Evolutionary conservation across 1,140 invertebrate species (phyloP), one percentile per base, ranked within the genome.

Genomic region (Trachelipus rathkii): DNA sequence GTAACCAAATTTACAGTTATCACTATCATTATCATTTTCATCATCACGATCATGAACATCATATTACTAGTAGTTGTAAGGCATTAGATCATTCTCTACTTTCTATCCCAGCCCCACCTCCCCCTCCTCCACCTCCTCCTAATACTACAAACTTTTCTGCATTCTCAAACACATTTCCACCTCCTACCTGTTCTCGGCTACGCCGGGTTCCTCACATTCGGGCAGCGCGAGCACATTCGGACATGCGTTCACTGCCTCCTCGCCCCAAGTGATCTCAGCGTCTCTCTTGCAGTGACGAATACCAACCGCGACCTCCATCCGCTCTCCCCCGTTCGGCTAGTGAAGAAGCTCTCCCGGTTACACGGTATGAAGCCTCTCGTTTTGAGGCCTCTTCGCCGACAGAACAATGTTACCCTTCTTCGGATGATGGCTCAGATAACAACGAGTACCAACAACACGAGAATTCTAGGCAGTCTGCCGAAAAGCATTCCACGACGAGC

Each of bases 311-410:
- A 74, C 78, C 78, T 73, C 74, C 78, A 44, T 76, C 74, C 72
- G 74, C 78, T 74, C 78, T 79, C 75, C 78, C 91, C 89, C 92
- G 91, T 88, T 93, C 92, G 91, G 93, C 91, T 87, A 94, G 92
- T 91, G 92, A 93, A 87, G 92, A 93, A 86, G 88, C 89, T 84
- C 88, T 92, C 84, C 88, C 90, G 83, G 89, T 89, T 83, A 87
- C 87, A 73, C 78, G 78, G 33, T 79, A 76, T 60, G 78, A 79
- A 74, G 68, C 19, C 19, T 70, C 68, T 11, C 68, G 68, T 13
- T 70, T 70, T 24, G 68, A 21, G 19, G 68, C 68, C 68, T 33
- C 19, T 21, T 74, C 60, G 60, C 78, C 53, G 76, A 74, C 75
- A 44, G 71, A 74, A 21, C 74, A 74, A 19, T 79, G 76, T 69